phyloP scores from a whole-genome alignment of 2,888 invertebrate species.

The Chydorus sphaericus region DNA sequence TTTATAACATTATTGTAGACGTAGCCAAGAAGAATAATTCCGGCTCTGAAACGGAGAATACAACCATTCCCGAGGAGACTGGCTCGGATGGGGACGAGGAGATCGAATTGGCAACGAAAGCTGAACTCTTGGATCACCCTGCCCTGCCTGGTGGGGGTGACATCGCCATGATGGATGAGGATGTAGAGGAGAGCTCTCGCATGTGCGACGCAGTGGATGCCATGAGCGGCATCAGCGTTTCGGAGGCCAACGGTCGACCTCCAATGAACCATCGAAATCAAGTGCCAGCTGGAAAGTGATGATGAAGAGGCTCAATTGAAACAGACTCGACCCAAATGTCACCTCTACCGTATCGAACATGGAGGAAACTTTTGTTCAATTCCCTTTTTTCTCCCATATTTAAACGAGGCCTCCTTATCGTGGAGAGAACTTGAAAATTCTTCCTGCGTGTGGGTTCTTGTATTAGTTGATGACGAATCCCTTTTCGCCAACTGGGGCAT shows the following conservation, averaged over 20 bases:
- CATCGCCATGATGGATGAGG: background rate
- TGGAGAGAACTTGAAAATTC: no score
- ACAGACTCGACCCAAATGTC: no score
- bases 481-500: no score
- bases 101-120: background rate
- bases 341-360: no score
- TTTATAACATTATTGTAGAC: no score
- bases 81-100: background rate
- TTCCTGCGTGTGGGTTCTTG: no score
- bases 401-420: no score
- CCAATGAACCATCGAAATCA: background rate
- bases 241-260: background rate
- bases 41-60: background rate
- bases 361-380: no score
- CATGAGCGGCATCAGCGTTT: background rate
- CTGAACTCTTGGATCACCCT: background rate
- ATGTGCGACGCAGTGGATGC: background rate
- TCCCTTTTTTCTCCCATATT: no score
- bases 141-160: background rate
- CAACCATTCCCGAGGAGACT: background rate
- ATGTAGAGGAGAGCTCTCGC: background rate
- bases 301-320: no score
- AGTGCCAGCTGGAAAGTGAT: background rate
- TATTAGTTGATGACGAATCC: no score
- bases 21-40: background rate